Percentiles rank a stretch among this genome's conserved stretches.
Evolutionary conservation across 37 sponge, comb jelly and placozoan species (phyloP).

Genomic region (Oopsacas minuta): DNA sequence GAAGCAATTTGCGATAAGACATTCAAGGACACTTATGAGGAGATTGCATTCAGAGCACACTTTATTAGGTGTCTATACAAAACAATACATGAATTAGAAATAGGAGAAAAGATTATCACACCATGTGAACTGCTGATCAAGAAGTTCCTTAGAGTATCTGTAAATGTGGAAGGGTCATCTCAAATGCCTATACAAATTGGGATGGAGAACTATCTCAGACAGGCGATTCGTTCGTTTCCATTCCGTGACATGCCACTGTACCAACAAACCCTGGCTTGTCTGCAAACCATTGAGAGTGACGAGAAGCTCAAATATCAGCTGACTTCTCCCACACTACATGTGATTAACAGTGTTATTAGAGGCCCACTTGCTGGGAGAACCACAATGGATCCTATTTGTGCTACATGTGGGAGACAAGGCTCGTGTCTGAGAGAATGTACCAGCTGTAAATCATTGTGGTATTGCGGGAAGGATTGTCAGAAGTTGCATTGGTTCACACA

Average conservation of each 20-base stretch:
- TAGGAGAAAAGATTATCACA: background rate
- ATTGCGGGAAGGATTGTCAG: constrained; percentile 54
- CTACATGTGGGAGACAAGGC: background rate
- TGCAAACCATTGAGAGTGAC: background rate
- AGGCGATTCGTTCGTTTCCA: constrained; percentile 20
- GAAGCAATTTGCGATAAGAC: background rate
- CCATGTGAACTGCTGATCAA: background rate
- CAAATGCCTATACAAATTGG: background rate
- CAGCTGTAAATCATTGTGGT: constrained; percentile 21
- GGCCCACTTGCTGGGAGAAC: background rate
- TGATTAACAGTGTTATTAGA: background rate
- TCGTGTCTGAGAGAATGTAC: background rate
- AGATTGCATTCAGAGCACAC: background rate
- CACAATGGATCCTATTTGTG: background rate
- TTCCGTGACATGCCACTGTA: constrained; percentile 16
- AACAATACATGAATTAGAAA: background rate
- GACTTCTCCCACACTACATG: background rate
- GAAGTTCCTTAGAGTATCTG: background rate
- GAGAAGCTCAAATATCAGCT: background rate
- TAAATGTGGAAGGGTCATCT: background rate
- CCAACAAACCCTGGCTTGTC: background rate
- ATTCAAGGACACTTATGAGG: background rate
- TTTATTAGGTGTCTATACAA: background rate
- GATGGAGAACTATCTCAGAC: constrained; percentile 20
- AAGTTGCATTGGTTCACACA: constrained; percentile 40